These are phyloP conservation scores for Latheticus oryzae DNA, from an alignment of 2,888 invertebrate genomes.

Conservation along the genomic window DNA sequence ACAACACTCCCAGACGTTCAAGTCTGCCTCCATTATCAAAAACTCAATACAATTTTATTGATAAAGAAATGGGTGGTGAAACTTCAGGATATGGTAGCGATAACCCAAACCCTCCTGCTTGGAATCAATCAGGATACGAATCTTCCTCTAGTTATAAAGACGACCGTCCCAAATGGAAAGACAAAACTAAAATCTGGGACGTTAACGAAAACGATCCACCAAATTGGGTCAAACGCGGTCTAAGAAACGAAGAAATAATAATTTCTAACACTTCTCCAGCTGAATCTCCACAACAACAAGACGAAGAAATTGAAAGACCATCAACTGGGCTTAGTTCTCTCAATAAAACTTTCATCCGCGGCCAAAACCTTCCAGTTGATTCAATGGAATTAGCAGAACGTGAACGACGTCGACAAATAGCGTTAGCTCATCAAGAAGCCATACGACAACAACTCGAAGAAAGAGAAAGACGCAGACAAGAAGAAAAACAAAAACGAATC, in stretches of 20 bases:
- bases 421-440: constrained; percentile 87
- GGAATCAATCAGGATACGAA: constrained; percentile 60
- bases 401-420: constrained; percentile 84
- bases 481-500: constrained; percentile 79
- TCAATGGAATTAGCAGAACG: constrained; percentile 83
- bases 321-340: constrained; percentile 58
- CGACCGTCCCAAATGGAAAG: constrained; percentile 80
- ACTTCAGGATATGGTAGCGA: constrained; percentile 89
- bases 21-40: constrained; percentile 63
- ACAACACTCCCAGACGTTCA: constrained; percentile 51
- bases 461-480: constrained; percentile 78
- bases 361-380: constrained; percentile 88
- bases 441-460: constrained; percentile 88
- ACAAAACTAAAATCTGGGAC: constrained; percentile 77
- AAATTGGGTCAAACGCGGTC: constrained; percentile 69
- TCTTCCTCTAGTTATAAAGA: constrained; percentile 67
- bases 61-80: constrained; percentile 72
- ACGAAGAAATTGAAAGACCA: constrained; percentile 60
- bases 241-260: constrained; percentile 66
- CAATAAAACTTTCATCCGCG: constrained; percentile 77
- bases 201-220: constrained; percentile 66
- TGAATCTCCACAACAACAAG: constrained; percentile 64
- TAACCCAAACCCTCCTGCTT: constrained; percentile 64
- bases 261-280: constrained; percentile 65
- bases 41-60: constrained; percentile 58